These are phyloP conservation scores for Coluber constrictor DNA, from an alignment of 2,797 vertebrate species.

Conservation along the genomic window DNA sequence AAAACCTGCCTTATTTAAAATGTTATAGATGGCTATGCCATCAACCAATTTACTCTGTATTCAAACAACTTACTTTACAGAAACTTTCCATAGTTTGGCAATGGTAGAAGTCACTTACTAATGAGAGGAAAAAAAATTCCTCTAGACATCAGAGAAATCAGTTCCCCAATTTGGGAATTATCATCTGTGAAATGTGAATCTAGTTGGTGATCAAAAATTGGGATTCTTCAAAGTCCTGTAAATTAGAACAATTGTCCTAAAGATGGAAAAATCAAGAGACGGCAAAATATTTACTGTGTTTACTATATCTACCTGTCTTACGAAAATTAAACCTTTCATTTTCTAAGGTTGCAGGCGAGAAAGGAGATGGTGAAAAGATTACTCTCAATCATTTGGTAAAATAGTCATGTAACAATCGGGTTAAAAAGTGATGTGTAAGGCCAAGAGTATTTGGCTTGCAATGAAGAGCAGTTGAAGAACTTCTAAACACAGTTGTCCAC, in stretches of 20 bases:
- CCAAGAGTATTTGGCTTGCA: slow-evolving; percentile 20
- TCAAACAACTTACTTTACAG: background rate
- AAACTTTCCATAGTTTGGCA: background rate
- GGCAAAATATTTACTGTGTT: background rate
- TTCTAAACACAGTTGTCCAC: slow-evolving; percentile 24
- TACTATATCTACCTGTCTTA: background rate
- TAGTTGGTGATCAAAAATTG: background rate
- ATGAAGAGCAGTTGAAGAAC: slow-evolving; percentile 65
- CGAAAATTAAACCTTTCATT: background rate
- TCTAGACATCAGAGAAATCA: slow-evolving; percentile 3
- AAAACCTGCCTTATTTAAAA: background rate
- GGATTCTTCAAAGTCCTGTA: background rate
- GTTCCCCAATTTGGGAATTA: background rate
- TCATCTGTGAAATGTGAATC: background rate
- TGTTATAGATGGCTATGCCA: background rate
- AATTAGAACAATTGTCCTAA: background rate
- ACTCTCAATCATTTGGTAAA: slow-evolving; percentile 1
- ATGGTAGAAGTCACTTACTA: background rate
- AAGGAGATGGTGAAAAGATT: slow-evolving; percentile 27
- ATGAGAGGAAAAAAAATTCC: background rate
- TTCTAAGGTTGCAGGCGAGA: background rate
- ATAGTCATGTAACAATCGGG: background rate
- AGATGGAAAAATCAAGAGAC: background rate
- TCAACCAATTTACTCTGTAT: background rate
- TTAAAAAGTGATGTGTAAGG: slow-evolving; percentile 12